Percentiles rank a stretch among this genome's conserved stretches.
Conservation (phyloP, 1,140 invertebrate genomes). For the Acromyrmex echinatior region DNA sequence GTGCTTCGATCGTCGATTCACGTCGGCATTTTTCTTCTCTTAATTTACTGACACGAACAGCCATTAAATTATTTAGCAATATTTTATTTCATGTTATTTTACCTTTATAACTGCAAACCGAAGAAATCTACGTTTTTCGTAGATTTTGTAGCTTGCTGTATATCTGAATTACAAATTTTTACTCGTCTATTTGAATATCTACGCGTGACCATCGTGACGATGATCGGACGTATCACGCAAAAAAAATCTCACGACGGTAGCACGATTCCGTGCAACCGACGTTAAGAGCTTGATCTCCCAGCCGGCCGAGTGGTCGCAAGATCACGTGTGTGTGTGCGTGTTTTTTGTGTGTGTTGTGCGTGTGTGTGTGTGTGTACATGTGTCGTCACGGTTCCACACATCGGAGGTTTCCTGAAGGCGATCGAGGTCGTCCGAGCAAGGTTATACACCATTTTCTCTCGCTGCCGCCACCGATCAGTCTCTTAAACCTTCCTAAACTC, state of each 20-base stretch:
- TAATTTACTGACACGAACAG: conserved; percentile 3
- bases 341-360: neutral
- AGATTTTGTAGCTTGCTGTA: neutral
- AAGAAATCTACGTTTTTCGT: neutral
- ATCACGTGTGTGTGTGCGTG: neutral
- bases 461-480: conserved; percentile 56
- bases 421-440: conserved; percentile 84
- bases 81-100: neutral
- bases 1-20: neutral
- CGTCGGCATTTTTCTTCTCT: conserved; percentile 25
- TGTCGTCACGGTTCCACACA: conserved; percentile 62
- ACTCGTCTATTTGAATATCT: neutral
- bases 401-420: conserved; percentile 83
- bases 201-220: neutral
- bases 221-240: conserved; percentile 15
- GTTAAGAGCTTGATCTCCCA: conserved; percentile 43
- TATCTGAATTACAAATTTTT: neutral
- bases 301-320: conserved; percentile 36
- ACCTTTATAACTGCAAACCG: neutral
- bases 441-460: conserved; percentile 84
- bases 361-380: conserved; percentile 22
- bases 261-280: neutral
- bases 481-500: conserved; percentile 70
- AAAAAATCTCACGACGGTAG: conserved; percentile 37
- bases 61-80: neutral